Conservation (phyloP, 2,113 vertebrate genomes). For the Macroglossus sobrinus region DNA sequence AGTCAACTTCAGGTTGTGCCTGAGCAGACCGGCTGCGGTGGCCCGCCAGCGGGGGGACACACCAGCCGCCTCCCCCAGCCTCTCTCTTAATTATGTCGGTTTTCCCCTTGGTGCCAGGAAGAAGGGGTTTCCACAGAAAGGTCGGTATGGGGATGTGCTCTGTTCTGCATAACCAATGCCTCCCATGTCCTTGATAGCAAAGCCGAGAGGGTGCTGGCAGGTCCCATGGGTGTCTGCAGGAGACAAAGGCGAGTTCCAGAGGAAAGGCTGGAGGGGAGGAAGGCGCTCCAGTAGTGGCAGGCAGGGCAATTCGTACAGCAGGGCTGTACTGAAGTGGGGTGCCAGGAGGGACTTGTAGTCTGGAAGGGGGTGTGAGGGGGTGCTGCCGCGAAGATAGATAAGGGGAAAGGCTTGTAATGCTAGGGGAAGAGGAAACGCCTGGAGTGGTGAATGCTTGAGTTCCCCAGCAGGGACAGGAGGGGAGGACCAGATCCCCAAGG, state of each 20-base stretch:
- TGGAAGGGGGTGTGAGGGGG: conserved; percentile 20
- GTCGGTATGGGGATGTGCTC: conserved; percentile 60
- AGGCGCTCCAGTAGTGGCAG: neutral
- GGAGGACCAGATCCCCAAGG: neutral
- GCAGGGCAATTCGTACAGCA: neutral
- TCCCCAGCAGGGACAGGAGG: neutral
- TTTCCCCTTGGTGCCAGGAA: conserved; percentile 66
- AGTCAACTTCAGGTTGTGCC: conserved; percentile 89
- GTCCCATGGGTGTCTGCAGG: conserved; percentile 58
- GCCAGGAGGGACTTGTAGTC: neutral
- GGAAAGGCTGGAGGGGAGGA: neutral
- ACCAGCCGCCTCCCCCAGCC: conserved; percentile 83
- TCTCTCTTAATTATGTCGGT: conserved; percentile 65
- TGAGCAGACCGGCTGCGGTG: conserved; percentile 84
- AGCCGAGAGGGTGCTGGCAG: neutral
- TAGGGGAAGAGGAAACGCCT: conserved; percentile 35
- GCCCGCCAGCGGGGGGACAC: conserved; percentile 84
- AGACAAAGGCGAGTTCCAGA: conserved; percentile 75
- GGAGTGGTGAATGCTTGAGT: neutral
- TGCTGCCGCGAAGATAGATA: neutral
- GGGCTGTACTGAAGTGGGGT: neutral
- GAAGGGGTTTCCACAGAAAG: conserved; percentile 61
- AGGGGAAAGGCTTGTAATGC: neutral
- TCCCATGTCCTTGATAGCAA: neutral
- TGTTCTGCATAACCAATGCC: neutral